phyloP scores from a whole-genome alignment of 2,797 vertebrate genomes.

The Phyllotis vaccarum region DNA sequence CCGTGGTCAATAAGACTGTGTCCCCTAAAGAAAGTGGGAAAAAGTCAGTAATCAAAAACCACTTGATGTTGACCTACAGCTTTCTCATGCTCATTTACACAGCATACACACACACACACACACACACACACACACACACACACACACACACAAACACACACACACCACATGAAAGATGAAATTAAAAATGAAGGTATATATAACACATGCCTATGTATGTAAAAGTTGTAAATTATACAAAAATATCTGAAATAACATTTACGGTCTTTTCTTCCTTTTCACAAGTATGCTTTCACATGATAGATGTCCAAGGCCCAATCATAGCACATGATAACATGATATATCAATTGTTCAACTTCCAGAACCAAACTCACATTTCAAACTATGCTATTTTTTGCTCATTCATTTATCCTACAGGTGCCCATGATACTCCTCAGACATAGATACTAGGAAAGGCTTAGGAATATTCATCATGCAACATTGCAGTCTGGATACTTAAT shows the following conservation, averaged over 20 bases:
- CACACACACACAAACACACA: background rate
- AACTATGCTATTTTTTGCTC: accelerated
- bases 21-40: no score
- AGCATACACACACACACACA: background rate
- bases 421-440: background rate
- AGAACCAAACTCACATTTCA: background rate
- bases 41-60: background rate
- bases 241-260: background rate
- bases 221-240: background rate
- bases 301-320: background rate
- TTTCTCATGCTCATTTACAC: background rate
- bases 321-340: background rate
- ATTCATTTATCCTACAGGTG: accelerated
- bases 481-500: background rate
- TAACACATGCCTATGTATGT: background rate
- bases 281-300: background rate
- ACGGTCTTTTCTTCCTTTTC: background rate
- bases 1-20: background rate
- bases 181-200: background rate
- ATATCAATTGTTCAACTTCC: background rate
- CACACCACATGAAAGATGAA: background rate
- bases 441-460: background rate
- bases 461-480: background rate
- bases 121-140: background rate
- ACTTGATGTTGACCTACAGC: background rate